Conservation (phyloP, 2,888 invertebrate genomes). For the Mesochorus sp. region DNA sequence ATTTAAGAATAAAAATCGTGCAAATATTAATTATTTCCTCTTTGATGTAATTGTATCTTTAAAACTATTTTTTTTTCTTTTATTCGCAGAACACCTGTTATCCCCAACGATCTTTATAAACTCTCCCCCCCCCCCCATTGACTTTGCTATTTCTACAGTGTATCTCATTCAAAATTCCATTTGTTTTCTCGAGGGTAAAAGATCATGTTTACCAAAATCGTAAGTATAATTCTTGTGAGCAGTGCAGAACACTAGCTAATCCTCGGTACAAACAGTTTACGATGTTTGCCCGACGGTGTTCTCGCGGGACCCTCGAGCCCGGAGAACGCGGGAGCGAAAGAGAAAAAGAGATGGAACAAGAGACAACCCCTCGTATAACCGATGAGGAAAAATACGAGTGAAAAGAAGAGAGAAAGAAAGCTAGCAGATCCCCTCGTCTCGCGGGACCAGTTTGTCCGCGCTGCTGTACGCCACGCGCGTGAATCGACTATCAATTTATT, state of each 20-base stretch:
- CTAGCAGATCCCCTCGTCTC: constrained; percentile 68
- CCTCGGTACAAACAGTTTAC: constrained; percentile 79
- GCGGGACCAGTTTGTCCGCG: constrained; percentile 77
- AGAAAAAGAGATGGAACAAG: constrained; percentile 26
- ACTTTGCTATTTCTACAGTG: too few relatives aligned
- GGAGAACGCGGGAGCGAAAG: constrained; percentile 1
- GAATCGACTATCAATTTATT: constrained; percentile 80
- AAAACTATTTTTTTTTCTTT: too few relatives aligned
- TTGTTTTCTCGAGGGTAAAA: constrained; percentile 2
- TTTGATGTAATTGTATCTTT: too few relatives aligned
- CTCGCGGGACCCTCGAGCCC: constrained; percentile 19
- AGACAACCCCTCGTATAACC: constrained; percentile 2
- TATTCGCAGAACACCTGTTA: too few relatives aligned
- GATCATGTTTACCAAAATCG: constrained; percentile 36
- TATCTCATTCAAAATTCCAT: constrained; percentile 33
- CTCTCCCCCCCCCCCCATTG: too few relatives aligned
- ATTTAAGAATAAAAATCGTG: too few relatives aligned
- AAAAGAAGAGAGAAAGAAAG: constrained; percentile 29
- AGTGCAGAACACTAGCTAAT: constrained; percentile 70
- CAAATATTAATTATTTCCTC: too few relatives aligned
- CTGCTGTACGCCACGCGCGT: constrained; percentile 64
- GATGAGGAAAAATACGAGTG: constrained; percentile 1
- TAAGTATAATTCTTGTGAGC: constrained; percentile 68
- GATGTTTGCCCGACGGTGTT: constrained; percentile 72
- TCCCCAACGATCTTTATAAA: too few relatives aligned